A percentile compares a stretch with the other conserved stretches of the same genome.
phyloP scores from a whole-genome alignment of 2,113 vertebrate genomes.

The Glaucomys volans region DNA sequence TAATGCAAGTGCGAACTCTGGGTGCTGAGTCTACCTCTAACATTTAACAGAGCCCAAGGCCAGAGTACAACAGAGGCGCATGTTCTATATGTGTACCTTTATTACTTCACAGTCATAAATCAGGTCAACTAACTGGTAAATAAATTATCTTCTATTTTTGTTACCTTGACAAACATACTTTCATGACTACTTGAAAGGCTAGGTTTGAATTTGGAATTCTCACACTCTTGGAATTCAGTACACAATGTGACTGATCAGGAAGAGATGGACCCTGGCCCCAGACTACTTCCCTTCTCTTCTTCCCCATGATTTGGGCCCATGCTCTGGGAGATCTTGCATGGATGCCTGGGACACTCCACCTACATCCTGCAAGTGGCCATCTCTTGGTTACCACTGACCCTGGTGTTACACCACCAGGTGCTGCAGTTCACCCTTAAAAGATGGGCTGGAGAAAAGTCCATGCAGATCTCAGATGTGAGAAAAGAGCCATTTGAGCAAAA shows the following conservation, averaged over 20 bases:
- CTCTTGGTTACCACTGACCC: background rate
- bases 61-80: background rate
- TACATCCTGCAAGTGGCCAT: background rate
- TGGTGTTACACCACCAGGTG: fast-evolving
- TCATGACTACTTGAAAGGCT: background rate
- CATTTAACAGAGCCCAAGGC: background rate
- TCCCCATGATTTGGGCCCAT: background rate
- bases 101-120: background rate
- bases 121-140: background rate
- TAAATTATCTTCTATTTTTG: background rate
- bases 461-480: background rate
- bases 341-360: too few species aligned
- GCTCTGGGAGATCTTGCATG: background rate
- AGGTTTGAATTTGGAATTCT: background rate
- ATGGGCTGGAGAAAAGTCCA: background rate
- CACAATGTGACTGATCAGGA: background rate
- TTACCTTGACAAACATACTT: background rate
- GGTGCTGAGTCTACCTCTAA: background rate
- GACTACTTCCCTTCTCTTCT: background rate
- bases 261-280: background rate
- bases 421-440: background rate
- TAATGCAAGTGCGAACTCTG: background rate
- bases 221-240: background rate
- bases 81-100: background rate
- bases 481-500: background rate